A percentile compares a stretch with the other conserved stretches of the same genome.
Conservation (phyloP, 2,888 invertebrate species). For the Polymixis flavicincta region DNA sequence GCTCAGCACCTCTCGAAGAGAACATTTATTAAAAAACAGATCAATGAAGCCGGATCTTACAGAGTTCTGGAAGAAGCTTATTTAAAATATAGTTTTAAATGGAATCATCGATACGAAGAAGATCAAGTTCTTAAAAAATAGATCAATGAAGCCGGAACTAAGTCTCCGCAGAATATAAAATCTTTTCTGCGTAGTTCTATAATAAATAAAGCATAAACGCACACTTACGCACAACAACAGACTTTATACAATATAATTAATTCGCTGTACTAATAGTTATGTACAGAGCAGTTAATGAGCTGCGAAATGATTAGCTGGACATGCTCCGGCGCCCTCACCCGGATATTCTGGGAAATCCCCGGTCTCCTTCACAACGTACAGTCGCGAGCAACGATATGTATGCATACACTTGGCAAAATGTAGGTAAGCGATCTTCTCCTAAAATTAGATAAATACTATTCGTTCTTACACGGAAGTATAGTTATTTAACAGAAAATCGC, state of each 20-base stretch:
- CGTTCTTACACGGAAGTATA: not conserved
- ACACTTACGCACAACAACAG: slow-evolving; percentile 3
- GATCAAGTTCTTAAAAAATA: not conserved
- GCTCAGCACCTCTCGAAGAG: not conserved
- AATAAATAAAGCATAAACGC: slow-evolving; percentile 23
- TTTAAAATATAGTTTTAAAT: not conserved
- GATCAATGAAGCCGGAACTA: slow-evolving; percentile 21
- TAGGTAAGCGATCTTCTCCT: not conserved
- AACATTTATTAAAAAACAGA: not conserved
- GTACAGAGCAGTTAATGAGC: slow-evolving; percentile 54
- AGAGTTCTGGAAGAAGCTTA: not conserved
- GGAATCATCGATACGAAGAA: not conserved
- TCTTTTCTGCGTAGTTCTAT: slow-evolving; percentile 12
- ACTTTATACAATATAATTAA: slow-evolving; percentile 48
- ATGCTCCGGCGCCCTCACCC: slow-evolving; percentile 63
- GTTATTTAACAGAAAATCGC: no score
- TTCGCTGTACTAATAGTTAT: slow-evolving; percentile 38
- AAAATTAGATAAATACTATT: not conserved
- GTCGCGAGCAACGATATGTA: not conserved
- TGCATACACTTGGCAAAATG: not conserved
- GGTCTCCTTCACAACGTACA: slow-evolving; percentile 25
- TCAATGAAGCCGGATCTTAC: not conserved
- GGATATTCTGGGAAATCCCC: slow-evolving; percentile 63
- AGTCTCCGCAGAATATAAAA: not conserved
- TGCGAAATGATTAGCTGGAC: slow-evolving; percentile 60